phyloP scores from a whole-genome alignment of 2,888 invertebrate genomes.

The Eupsilia transversa region DNA sequence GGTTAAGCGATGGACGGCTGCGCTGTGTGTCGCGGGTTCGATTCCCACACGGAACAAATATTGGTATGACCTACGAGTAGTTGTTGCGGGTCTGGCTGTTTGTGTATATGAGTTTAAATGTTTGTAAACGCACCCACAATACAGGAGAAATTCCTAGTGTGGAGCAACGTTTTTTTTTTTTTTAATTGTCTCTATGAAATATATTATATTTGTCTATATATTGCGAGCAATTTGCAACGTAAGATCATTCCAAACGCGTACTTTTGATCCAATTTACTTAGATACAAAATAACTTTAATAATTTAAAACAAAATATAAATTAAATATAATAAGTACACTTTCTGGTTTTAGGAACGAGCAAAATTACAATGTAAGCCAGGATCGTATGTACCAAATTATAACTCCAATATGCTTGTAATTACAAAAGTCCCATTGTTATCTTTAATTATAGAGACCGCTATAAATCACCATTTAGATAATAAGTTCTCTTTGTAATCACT shows the following conservation, averaged over 20 bases:
- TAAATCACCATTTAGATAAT: constrained; percentile 51
- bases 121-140: too few relatives aligned
- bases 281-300: background rate
- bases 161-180: too few relatives aligned
- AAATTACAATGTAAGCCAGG: constrained; percentile 15
- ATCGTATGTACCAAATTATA: constrained; percentile 24
- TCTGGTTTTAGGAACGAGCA: background rate
- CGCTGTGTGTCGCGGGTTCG: too few relatives aligned
- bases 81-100: too few relatives aligned
- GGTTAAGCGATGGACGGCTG: too few relatives aligned
- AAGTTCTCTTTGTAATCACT: constrained; percentile 38
- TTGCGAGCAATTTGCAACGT: background rate
- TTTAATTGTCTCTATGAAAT: too few relatives aligned
- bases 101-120: too few relatives aligned
- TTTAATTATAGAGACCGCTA: constrained; percentile 53
- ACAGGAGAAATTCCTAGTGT: too few relatives aligned
- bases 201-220: background rate
- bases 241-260: background rate
- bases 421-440: constrained; percentile 52
- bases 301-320: background rate
- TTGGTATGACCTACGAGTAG: too few relatives aligned
- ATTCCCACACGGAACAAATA: too few relatives aligned
- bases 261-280: background rate
- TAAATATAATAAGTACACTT: background rate
- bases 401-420: constrained; percentile 42